Base-by-base conservation (phyloP, 2,888 invertebrate genomes). In the Sminthurinus aureus region DNA sequence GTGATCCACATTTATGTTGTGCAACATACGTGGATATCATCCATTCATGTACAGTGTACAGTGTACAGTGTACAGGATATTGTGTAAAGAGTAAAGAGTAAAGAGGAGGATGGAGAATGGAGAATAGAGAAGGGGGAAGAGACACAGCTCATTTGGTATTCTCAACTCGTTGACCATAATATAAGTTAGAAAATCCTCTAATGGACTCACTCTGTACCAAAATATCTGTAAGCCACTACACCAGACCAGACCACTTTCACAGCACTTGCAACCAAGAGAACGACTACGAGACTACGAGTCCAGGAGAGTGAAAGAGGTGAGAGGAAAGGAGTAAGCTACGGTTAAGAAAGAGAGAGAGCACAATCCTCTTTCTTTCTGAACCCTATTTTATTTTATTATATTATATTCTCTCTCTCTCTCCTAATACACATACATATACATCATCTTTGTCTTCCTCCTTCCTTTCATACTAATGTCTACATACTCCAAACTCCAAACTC, bases 161-260 rank as follows among this genome's bases (percentile, higher is more conserved):
- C 87, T 84, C 79, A 50, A 26, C 86, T 86, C 87, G 86, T 87
- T 83, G 82, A 81, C 84, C 78, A 80, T 82, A 83, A 82, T 78
- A 82, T 78, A 80, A 73, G 66, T 75, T 81, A 84, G 85, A 76
- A 85, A 86, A 86, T 84, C 85, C 85, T 84, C 84, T 87, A 88
- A 88, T 88, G 87, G 88, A 88, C 85, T 87, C 83, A 80, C 82
- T 74, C 73, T 82, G 83, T 87, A 85, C 83, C 83, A 86, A 86
- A 88, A 88, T 85, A 85, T 85, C 87, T 88, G 79, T 67, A 80
- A 85, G 85, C 79, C 74, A 82, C n/a, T 26, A 58, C 52, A 52
- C 52, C 8, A 8, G 13, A 8, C 8, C 52, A 52, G 9, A 58
- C 58, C 13, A 13, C 13, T n/a, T n/a, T n/a, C n/a, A n/a, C n/a